Percentiles rank a stretch among this genome's conserved stretches.
Evolutionary conservation across 2,113 vertebrate species (phyloP).

Genomic region (Chamaea fasciata): DNA sequence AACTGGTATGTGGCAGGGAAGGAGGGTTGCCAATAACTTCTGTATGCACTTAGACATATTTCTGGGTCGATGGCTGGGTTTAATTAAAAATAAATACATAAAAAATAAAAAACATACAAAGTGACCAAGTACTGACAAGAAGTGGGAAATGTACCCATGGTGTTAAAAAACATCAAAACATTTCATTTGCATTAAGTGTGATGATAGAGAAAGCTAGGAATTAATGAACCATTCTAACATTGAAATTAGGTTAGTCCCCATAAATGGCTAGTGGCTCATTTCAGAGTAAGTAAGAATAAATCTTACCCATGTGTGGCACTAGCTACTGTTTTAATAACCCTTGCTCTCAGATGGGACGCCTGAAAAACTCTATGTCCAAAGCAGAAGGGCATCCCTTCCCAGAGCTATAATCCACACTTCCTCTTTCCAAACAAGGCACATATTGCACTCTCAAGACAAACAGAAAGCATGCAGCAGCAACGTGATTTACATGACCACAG

Average conservation of each 20-base stretch:
- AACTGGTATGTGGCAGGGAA: neutral
- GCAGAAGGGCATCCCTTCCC: neutral
- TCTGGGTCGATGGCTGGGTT: neutral
- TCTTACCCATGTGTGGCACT: neutral
- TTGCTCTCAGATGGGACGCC: neutral
- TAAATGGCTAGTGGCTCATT: neutral
- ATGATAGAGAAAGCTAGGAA: neutral
- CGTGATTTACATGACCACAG: neutral
- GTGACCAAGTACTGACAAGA: neutral
- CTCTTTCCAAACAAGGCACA: neutral
- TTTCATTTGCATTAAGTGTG: neutral
- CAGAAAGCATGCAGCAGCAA: neutral
- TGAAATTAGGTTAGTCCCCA: neutral
- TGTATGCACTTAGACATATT: neutral
- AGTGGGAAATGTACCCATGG: neutral
- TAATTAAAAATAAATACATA: neutral
- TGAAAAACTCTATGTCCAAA: neutral
- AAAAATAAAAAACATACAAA: neutral
- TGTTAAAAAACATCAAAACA: neutral
- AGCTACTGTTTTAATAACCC: neutral
- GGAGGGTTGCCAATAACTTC: neutral
- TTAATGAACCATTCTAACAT: neutral
- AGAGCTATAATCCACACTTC: neutral
- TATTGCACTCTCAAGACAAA: neutral
- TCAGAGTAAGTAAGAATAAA: neutral